These are phyloP conservation scores for Pantelozetes paolii DNA, from an alignment of 2,888 invertebrate genomes.

Conservation along the genomic window DNA sequence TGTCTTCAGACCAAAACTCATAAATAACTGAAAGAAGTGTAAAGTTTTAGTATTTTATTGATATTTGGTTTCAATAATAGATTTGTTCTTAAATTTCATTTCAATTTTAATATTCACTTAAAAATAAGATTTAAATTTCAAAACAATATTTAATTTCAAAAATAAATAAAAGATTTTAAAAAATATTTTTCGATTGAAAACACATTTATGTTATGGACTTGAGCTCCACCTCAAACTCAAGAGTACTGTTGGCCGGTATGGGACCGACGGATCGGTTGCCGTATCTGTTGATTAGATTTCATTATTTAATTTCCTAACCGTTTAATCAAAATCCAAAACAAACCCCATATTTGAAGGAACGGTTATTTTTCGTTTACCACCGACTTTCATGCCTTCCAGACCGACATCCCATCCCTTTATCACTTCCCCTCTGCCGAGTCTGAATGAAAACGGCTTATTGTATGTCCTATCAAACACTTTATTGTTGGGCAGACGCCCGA, in stretches of 20 bases:
- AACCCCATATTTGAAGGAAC: slow-evolving; percentile 83
- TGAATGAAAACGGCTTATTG: slow-evolving; percentile 80
- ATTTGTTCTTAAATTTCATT: too few species aligned
- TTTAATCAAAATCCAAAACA: slow-evolving; percentile 53
- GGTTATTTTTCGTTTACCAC: slow-evolving; percentile 77
- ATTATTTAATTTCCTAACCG: too few species aligned
- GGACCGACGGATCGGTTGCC: slow-evolving; percentile 54
- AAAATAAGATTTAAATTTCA: too few species aligned
- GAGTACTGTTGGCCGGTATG: slow-evolving; percentile 80
- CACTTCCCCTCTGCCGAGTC: slow-evolving; percentile 76
- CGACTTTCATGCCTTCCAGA: slow-evolving; percentile 85
- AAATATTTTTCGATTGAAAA: neutral
- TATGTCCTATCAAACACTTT: slow-evolving; percentile 75
- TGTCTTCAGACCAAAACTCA: too few species aligned
- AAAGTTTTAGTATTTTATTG: too few species aligned
- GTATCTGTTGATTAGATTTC: too few species aligned
- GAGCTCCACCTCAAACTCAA: slow-evolving; percentile 85
- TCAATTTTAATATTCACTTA: too few species aligned
- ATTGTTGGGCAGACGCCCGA: slow-evolving; percentile 77
- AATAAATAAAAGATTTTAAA: neutral
- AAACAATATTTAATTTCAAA: neutral
- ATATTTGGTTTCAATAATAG: too few species aligned
- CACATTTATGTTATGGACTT: slow-evolving; percentile 65
- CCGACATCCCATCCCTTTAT: slow-evolving; percentile 88
- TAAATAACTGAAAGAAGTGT: too few species aligned